Evolutionary conservation across 2,113 vertebrate species (phyloP).

Genomic region (Lophius piscatorius): DNA sequence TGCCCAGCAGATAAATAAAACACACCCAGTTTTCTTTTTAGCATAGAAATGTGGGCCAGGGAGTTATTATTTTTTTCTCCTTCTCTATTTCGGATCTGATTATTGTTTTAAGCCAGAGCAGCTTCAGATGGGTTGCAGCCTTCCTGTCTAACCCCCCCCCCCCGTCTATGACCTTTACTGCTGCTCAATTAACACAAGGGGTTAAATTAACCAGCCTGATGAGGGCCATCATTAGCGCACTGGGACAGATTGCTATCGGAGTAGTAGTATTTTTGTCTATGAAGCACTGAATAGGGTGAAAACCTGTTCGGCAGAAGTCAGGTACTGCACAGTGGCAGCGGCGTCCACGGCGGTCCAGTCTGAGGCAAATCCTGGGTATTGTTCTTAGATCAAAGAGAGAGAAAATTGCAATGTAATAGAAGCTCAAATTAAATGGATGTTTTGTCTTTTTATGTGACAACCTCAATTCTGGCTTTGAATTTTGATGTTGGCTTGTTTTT

Average conservation of each 20-base stretch:
- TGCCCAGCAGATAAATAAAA: conserved; percentile 55
- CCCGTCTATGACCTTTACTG: conserved; percentile 39
- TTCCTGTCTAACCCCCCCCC: background rate
- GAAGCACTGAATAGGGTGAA: conserved; percentile 15
- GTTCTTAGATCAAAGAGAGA: conserved; percentile 65
- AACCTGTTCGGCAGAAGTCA: conserved; percentile 55
- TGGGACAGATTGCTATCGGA: conserved; percentile 24
- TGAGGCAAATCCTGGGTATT: conserved; percentile 48
- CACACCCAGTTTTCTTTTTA: conserved; percentile 51
- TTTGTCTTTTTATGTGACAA: conserved; percentile 63
- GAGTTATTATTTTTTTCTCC: background rate
- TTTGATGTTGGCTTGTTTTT: conserved; percentile 40
- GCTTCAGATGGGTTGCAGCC: conserved; percentile 26
- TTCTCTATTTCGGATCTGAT: conserved; percentile 29
- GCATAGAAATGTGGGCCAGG: conserved; percentile 53
- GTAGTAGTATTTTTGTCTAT: conserved; percentile 18
- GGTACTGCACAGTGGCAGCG: too few species aligned
- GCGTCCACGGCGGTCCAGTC: conserved; percentile 31
- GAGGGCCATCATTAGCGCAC: conserved; percentile 57
- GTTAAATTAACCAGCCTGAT: conserved; percentile 58
- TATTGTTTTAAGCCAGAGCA: conserved; percentile 47
- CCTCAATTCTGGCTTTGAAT: conserved; percentile 56
- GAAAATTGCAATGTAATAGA: conserved; percentile 57
- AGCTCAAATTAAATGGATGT: conserved; percentile 60
- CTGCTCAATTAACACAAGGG: conserved; percentile 57